Evolutionary conservation across 2,797 vertebrate species (phyloP).

Genomic region (Acanthurus lineatus): DNA sequence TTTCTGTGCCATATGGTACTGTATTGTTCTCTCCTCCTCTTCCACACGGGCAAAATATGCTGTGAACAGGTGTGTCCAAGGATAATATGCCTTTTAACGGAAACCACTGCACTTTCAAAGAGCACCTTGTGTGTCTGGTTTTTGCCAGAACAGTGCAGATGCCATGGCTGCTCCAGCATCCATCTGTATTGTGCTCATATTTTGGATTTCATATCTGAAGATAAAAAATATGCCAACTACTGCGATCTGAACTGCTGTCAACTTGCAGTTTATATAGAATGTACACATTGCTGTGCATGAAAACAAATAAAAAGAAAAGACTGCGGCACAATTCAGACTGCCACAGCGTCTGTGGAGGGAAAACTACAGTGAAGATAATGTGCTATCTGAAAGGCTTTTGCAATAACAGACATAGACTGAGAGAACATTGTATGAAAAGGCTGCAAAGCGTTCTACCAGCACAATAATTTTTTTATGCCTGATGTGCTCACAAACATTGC

Average conservation of each 20-base stretch:
- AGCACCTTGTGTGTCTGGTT: neutral
- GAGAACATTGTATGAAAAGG: neutral
- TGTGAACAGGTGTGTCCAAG: slow-evolving; percentile 6
- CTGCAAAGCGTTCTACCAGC: neutral
- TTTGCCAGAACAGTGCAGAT: slow-evolving; percentile 20
- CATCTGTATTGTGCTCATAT: neutral
- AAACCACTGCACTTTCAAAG: slow-evolving; percentile 13
- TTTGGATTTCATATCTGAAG: neutral
- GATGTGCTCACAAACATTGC: neutral
- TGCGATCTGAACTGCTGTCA: neutral
- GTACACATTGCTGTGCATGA: neutral
- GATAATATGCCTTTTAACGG: slow-evolving; percentile 22
- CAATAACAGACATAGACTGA: neutral
- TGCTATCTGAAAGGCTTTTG: neutral
- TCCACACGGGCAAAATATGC: neutral
- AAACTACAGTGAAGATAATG: neutral
- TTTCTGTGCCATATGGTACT: neutral
- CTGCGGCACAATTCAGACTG: neutral
- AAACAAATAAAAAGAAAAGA: slow-evolving; percentile 1
- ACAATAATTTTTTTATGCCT: neutral
- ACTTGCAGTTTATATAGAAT: neutral
- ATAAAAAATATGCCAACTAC: neutral
- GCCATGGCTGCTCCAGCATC: neutral
- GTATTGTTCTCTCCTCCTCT: slow-evolving; percentile 9
- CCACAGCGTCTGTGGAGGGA: neutral